These are phyloP conservation scores for Dasypogon diadema DNA, from an alignment of 2,888 invertebrate species.

Conservation along the genomic window DNA sequence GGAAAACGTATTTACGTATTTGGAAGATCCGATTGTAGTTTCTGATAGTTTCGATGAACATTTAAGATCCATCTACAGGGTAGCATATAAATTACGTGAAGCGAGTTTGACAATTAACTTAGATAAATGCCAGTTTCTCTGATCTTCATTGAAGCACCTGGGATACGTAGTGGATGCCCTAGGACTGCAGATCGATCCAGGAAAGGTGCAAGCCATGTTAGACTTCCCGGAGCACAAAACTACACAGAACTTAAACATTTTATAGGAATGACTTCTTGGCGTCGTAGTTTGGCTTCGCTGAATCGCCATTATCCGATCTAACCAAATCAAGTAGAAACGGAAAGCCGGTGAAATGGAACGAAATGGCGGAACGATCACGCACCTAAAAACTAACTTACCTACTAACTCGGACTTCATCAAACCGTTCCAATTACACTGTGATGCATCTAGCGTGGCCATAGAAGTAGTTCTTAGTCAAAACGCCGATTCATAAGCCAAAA, in stretches of 20 bases:
- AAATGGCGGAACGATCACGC: too few relatives aligned
- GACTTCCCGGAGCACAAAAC: background rate
- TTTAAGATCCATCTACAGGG: background rate
- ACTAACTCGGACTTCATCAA: too few relatives aligned
- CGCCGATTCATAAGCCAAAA: background rate
- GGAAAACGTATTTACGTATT: background rate
- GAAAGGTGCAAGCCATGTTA: background rate
- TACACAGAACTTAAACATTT: background rate
- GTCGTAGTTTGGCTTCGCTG: background rate
- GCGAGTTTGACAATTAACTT: background rate
- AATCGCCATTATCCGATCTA: too few relatives aligned
- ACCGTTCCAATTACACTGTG: background rate
- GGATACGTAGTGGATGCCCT: background rate
- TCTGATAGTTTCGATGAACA: background rate
- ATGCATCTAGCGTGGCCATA: background rate
- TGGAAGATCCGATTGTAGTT: background rate
- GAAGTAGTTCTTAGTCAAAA: background rate
- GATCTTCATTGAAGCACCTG: background rate
- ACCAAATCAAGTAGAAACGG: too few relatives aligned
- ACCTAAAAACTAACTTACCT: too few relatives aligned
- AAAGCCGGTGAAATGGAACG: too few relatives aligned
- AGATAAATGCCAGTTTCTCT: background rate
- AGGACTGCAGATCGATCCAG: background rate
- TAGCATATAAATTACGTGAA: background rate
- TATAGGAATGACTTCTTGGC: background rate